Base-by-base conservation (phyloP, 2,888 invertebrate genomes). In the Drosophila maculinotata region DNA sequence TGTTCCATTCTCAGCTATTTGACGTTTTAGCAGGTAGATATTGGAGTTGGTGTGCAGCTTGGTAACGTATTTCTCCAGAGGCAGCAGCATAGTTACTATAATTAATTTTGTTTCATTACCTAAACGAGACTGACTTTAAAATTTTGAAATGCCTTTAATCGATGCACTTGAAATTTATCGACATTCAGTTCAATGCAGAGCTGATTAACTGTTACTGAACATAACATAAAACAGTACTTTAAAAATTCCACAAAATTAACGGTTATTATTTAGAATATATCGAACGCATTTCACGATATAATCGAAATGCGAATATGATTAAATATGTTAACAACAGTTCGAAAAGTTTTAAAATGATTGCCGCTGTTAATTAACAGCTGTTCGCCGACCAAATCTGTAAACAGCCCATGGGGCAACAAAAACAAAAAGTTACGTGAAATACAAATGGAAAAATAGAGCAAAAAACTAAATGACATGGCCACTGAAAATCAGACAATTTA, bases 351-450 rank as follows among this genome's bases (percentile, higher is more conserved):
- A n/a, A n/a, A n/a, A n/a, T n/a, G n/a, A 20, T 20, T 20, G 20
- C 4, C 4, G 7, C 38, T 69, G 66, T 47, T 54, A 51, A 65
- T 1, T 58, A 69, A 49, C 69, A 65, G 58, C 47, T 65, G 52
- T 35, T 10, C 8, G 10, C 8, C 20, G 30, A 25, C 26, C 12
- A 15, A 41, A 4, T 58, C 64, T 69, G 57, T 64, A 64, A 31
- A 53, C 35, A 33, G 58, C 25, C 63, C 25, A 56, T 48, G 51
- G 48, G 51, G 65, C 54, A 69, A 76, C 74, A 79, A 56, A 60
- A 67, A 42, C 66, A 58, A 57, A 64, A 58, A 84, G 85, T 85
- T 81, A 85, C 85, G 85, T 85, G 79, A 79, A 82, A 72, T 62
- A 71, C 85, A 82, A 81, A 81, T 85, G 74, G 69, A 74, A 76